phyloP scores from a whole-genome alignment of 2,113 vertebrate species.

The Spilogale gracilis region DNA sequence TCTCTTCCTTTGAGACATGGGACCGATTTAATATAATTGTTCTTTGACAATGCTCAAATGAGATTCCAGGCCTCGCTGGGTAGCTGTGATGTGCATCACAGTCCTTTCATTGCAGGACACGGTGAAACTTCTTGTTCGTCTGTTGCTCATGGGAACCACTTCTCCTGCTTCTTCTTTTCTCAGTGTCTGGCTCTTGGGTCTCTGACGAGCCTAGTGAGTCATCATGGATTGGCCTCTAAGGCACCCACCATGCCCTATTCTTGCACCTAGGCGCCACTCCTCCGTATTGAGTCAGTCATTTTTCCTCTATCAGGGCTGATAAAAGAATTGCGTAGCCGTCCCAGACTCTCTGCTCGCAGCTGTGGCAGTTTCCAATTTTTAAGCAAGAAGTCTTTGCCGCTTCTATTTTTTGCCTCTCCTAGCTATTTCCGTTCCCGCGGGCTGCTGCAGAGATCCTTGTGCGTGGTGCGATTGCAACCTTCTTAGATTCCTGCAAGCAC shows the following conservation, averaged over 20 bases:
- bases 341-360: not conserved
- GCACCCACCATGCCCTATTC: not conserved
- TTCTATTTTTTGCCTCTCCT: not conserved
- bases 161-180: not conserved
- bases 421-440: slow-evolving; percentile 47
- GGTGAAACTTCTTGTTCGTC: not conserved
- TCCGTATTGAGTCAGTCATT: not conserved
- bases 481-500: not conserved
- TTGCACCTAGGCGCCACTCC: not conserved
- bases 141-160: not conserved
- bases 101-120: not conserved
- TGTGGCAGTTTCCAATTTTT: slow-evolving; percentile 26
- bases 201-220: not conserved
- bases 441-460: slow-evolving; percentile 7
- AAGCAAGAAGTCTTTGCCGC: not conserved
- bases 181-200: not conserved
- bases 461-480: not conserved
- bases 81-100: not conserved
- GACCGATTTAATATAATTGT: not conserved
- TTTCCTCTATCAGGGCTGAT: not conserved
- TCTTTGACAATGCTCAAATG: not conserved
- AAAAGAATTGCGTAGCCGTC: not conserved
- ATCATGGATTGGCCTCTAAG: not conserved
- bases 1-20: not conserved
- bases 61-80: not conserved